Evolutionary conservation across 2,113 vertebrate genomes (phyloP).

Genomic region (Malurus cyaneus): DNA sequence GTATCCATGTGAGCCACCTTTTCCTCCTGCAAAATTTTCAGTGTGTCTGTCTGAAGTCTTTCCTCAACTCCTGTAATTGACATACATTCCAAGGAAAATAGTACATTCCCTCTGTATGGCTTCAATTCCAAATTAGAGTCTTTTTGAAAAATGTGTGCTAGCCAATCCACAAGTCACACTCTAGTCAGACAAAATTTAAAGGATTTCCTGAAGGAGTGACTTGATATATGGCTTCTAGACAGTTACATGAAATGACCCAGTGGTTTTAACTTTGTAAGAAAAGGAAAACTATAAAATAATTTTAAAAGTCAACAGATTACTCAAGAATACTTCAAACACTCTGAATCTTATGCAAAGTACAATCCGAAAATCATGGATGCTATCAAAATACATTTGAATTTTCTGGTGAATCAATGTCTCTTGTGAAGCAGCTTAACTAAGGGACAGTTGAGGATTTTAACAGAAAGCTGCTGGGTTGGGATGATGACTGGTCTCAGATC

Average conservation of each 20-base stretch:
- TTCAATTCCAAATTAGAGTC: background rate
- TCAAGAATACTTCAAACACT: background rate
- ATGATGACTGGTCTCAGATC: background rate
- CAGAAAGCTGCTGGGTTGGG: background rate
- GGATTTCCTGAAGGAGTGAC: background rate
- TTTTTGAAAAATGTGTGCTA: background rate
- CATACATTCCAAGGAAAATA: background rate
- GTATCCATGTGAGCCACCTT: background rate
- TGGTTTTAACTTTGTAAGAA: background rate
- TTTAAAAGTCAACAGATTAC: background rate
- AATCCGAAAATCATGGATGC: background rate
- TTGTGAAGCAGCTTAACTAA: background rate
- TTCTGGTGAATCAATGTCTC: background rate
- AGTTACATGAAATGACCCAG: background rate
- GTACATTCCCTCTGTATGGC: background rate
- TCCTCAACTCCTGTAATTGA: background rate
- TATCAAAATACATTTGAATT: background rate
- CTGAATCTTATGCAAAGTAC: background rate
- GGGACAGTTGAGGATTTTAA: background rate
- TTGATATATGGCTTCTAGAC: background rate
- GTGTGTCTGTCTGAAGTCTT: background rate
- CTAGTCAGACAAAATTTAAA: background rate
- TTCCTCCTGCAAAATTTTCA: background rate
- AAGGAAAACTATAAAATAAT: background rate
- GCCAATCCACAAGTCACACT: background rate